Evolutionary conservation across 2,113 vertebrate genomes (phyloP).

Genomic region (Rhinoderma darwinii): DNA sequence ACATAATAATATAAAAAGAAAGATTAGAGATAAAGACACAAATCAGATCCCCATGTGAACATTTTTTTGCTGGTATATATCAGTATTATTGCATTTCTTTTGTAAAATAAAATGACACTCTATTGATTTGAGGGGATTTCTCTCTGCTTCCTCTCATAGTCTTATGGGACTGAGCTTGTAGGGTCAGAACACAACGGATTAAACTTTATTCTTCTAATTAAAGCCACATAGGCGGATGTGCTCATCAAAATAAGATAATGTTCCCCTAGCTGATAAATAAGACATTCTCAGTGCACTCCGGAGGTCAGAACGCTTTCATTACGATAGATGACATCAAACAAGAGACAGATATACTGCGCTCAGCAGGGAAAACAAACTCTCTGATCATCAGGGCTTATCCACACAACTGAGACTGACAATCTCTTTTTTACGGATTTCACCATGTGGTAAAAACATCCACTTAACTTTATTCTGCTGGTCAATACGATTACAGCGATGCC

Average conservation of each 20-base stretch:
- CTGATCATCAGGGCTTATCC: neutral
- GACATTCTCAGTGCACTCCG: conserved; percentile 2
- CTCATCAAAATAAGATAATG: conserved; percentile 27
- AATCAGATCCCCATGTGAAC: too few relatives aligned
- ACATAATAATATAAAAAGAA: too few relatives aligned
- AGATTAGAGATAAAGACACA: too few relatives aligned
- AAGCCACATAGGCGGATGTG: neutral
- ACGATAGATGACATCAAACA: conserved; percentile 32
- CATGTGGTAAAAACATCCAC: too few relatives aligned
- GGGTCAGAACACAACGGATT: conserved; percentile 13
- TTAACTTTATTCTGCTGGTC: too few relatives aligned
- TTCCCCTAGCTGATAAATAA: conserved; percentile 24
- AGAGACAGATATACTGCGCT: neutral
- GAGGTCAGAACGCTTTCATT: conserved; percentile 32
- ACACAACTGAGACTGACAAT: neutral
- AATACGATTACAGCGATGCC: too few relatives aligned
- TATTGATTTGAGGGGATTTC: neutral
- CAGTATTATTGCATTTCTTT: neutral
- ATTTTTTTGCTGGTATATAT: neutral
- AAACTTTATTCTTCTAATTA: conserved; percentile 27
- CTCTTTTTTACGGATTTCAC: too few relatives aligned
- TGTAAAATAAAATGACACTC: neutral
- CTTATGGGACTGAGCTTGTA: conserved; percentile 9
- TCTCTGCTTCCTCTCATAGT: neutral
- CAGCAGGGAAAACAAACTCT: neutral